These are phyloP conservation scores for Byasa hedistus DNA, from an alignment of 2,888 invertebrate species.

Conservation along the genomic window DNA sequence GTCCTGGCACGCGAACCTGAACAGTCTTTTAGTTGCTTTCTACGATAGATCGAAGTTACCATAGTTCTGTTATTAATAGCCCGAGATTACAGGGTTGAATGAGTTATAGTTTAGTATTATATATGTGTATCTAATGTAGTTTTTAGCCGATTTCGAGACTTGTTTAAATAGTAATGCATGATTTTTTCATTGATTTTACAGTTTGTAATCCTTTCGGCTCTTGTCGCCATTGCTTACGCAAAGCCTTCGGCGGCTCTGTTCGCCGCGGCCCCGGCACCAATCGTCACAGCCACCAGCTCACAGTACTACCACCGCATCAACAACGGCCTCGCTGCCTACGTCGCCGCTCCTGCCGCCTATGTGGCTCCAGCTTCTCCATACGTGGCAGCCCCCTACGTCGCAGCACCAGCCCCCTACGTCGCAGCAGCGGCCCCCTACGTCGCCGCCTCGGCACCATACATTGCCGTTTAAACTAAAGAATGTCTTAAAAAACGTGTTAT, in stretches of 20 bases:
- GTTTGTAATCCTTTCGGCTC: constrained; percentile 60
- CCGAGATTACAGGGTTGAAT: too few relatives aligned
- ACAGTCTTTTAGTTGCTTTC: too few relatives aligned
- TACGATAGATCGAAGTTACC: too few relatives aligned
- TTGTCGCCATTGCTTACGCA: constrained; percentile 52
- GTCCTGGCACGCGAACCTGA: too few relatives aligned
- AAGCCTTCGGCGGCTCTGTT: constrained; percentile 61
- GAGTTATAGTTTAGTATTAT: too few relatives aligned
- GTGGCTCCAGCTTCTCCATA: constrained; percentile 50
- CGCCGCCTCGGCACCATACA: constrained; percentile 38
- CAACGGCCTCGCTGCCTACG: constrained; percentile 74
- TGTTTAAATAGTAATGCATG: too few relatives aligned
- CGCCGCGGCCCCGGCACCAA: constrained; percentile 67
- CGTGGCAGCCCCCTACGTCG: constrained; percentile 49
- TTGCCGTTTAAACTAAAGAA: constrained; percentile 33
- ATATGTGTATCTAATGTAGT: too few relatives aligned
- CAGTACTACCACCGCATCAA: constrained; percentile 84
- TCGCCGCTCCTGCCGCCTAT: constrained; percentile 65
- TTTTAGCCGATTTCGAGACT: too few relatives aligned
- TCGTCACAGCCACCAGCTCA: constrained; percentile 83
- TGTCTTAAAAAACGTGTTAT: constrained; percentile 32
- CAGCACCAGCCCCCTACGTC: constrained; percentile 49
- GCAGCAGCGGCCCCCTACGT: constrained; percentile 45
- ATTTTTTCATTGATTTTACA: constrained; percentile 37
- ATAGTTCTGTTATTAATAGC: too few relatives aligned